Percentiles rank a stretch among this genome's conserved stretches.
Evolutionary conservation across 2,888 invertebrate genomes (phyloP).

Genomic region (Drosophila yooni): DNA sequence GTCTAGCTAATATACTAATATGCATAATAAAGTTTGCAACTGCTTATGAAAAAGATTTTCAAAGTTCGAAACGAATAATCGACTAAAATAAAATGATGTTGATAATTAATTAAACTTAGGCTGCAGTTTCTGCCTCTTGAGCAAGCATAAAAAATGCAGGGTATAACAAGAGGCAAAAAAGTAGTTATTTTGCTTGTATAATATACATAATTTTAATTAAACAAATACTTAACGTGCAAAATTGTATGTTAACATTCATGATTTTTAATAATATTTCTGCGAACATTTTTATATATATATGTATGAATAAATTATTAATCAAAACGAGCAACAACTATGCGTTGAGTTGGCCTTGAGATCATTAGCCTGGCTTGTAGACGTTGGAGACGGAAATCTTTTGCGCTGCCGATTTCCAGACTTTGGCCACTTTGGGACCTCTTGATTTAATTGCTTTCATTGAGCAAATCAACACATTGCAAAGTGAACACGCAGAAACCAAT

Average conservation of each 20-base stretch:
- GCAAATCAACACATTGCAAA: conserved; percentile 63
- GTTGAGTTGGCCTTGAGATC: conserved; percentile 45
- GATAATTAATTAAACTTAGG: background rate
- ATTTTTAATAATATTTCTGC: conserved; percentile 50
- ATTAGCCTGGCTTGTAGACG: conserved; percentile 41
- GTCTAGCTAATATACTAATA: too few species aligned
- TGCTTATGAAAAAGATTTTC: background rate
- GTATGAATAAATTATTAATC: conserved; percentile 62
- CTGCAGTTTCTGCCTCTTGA: background rate
- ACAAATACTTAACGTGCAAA: conserved; percentile 66
- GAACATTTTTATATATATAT: conserved; percentile 4
- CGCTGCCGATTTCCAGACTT: conserved; percentile 27
- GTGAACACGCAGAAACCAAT: conserved; percentile 30
- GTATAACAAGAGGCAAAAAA: conserved; percentile 18
- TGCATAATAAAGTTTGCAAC: background rate
- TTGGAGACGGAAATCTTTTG: conserved; percentile 6
- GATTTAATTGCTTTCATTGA: conserved; percentile 78
- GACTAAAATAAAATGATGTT: background rate
- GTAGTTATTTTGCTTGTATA: conserved; percentile 19
- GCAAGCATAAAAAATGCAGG: background rate
- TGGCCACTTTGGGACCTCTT: conserved; percentile 56
- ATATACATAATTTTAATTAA: conserved; percentile 55
- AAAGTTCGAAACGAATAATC: rapidly evolving
- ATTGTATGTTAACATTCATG: conserved; percentile 50
- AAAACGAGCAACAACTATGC: conserved; percentile 20